Base-by-base conservation (phyloP, 2,797 vertebrate species). In the Pyrocephalus nanus region DNA sequence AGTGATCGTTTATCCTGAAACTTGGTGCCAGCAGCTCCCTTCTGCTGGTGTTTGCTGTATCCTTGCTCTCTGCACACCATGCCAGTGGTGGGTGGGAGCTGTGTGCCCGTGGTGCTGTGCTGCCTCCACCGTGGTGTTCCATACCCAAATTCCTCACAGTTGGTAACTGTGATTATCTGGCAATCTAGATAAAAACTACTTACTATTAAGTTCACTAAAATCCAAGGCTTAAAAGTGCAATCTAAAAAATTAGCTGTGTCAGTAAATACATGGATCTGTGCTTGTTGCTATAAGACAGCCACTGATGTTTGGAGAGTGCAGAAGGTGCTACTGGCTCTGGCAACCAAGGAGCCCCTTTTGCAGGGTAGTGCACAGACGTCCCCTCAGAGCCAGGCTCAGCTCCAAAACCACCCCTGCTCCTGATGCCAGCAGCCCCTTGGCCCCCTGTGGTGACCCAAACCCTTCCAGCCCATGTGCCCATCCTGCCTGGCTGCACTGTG, bases 381-480 rank as follows among this genome's bases (percentile, higher is more conserved):
- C 18, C 25, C 19, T 47, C 7, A 5, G 67, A 86, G 51, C 18
- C 45, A 66, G 69, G 25, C 15, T 25, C 38, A n/a, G 42, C 40
- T 50, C 23, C 51, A 15, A 45, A 64, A 22, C 25, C 55, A 61
- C 16, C n/a, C 45, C 15, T 43, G 43, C 18, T 43, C 32, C 8
- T 1, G 8, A 21, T 66, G 47, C 66, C 81, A 66, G 69, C 67
- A 38, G 57, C 1, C 0, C 70, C 65, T 22, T 71, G 70, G 29
- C 50, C 54, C 86, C 62, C 74, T 3, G 10, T 3, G 60, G 77
- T 36, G 71, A 40, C 61, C 51, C 60, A 19, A n/a, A 54, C 12
- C 12, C 40, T 26, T 54, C 11, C 1, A 9, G 34, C n/a, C n/a
- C n/a, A n/a, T n/a, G 3, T 72, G 58, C 25, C 21, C 32, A 0